These are phyloP conservation scores for Anableps anableps DNA, from an alignment of 2,797 vertebrate species.

Conservation along the genomic window DNA sequence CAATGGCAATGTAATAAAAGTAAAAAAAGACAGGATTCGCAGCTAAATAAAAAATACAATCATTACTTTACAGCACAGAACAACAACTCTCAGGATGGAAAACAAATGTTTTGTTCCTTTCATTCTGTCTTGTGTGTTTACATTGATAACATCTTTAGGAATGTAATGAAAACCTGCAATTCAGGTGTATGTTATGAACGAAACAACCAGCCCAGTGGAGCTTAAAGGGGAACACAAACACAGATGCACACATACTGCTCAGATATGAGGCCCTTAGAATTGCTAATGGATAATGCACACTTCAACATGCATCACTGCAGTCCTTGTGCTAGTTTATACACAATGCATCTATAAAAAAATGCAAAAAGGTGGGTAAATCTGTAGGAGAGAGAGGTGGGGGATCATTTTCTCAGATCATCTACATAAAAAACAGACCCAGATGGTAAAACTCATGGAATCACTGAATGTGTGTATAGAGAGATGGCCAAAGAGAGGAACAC, in stretches of 20 bases:
- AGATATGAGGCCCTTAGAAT: constrained; percentile 20
- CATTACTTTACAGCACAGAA: constrained; percentile 71
- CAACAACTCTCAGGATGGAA: constrained; percentile 72
- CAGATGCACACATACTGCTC: constrained; percentile 34
- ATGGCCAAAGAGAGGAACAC: constrained; percentile 25
- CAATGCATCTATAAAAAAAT: constrained; percentile 35
- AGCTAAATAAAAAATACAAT: constrained; percentile 66
- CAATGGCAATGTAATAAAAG: constrained; percentile 54
- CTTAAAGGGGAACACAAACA: constrained; percentile 33
- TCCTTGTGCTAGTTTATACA: constrained; percentile 6
- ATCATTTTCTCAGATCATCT: constrained; percentile 35
- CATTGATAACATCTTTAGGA: constrained; percentile 48
- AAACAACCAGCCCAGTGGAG: constrained; percentile 52
- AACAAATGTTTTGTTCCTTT: constrained; percentile 69
- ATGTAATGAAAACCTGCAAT: constrained; percentile 38
- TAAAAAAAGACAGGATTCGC: constrained; percentile 63
- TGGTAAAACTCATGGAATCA: constrained; percentile 5
- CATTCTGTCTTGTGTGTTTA: constrained; percentile 47
- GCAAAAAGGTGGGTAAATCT: constrained; percentile 43
- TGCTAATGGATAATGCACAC: constrained; percentile 21
- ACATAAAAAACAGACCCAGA: constrained; percentile 25
- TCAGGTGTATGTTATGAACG: constrained; percentile 37
- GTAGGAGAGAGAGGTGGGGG: constrained; percentile 30
- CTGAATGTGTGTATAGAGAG: constrained; percentile 3
- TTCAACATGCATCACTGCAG: constrained; percentile 21